These are phyloP conservation scores for Dicrurus megarhynchus DNA, from an alignment of 2,113 vertebrate species.

Conservation along the genomic window DNA sequence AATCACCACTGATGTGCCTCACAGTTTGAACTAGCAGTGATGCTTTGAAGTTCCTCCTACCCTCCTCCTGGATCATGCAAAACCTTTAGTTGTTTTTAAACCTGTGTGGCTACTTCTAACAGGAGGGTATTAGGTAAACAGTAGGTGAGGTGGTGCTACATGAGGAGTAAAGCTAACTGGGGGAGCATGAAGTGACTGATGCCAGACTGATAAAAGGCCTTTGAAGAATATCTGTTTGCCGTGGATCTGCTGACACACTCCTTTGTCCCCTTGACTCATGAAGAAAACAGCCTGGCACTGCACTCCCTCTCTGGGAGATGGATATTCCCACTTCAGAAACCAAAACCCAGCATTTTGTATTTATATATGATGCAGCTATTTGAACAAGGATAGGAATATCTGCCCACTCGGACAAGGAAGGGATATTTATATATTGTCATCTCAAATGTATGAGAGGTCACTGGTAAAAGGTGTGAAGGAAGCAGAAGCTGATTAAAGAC, in stretches of 20 bases:
- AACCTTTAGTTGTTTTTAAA: not conserved
- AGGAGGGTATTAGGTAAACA: not conserved
- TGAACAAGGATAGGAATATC: not conserved
- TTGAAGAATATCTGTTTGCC: not conserved
- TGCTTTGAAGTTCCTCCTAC: not conserved
- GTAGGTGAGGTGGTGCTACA: not conserved
- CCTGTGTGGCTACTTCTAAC: not conserved
- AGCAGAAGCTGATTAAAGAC: not conserved
- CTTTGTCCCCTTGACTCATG: not conserved
- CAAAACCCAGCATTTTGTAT: not conserved
- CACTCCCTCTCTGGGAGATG: not conserved
- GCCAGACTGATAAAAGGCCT: not conserved
- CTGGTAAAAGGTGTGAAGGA: not conserved
- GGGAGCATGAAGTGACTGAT: not conserved
- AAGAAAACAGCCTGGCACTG: not conserved
- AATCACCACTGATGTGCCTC: not conserved
- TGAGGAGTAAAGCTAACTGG: not conserved
- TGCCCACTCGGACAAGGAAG: not conserved
- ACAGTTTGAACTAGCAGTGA: not conserved
- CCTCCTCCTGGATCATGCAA: not conserved
- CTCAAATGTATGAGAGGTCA: not conserved
- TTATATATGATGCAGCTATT: not conserved
- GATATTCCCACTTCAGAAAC: not conserved
- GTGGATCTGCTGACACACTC: not conserved
- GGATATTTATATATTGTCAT: not conserved